phyloP scores from a whole-genome alignment of 2,888 invertebrate species.

The Rhamphomyia laevipes region DNA sequence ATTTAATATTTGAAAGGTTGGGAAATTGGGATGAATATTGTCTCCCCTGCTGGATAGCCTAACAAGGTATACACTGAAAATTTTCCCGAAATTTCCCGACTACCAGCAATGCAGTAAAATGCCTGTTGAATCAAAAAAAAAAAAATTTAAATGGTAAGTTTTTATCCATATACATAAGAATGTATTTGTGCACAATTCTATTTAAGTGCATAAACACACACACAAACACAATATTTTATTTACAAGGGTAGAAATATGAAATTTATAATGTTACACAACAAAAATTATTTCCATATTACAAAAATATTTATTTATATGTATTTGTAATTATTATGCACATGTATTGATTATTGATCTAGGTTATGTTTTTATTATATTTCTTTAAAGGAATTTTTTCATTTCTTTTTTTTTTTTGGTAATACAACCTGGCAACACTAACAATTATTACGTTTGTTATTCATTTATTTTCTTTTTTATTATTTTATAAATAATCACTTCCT shows the following conservation, averaged over 20 bases:
- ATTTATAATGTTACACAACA: too few relatives aligned
- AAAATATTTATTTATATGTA: too few relatives aligned
- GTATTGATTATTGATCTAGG: constrained; percentile 21
- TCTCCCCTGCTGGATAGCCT: too few relatives aligned
- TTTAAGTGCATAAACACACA: constrained; percentile 6
- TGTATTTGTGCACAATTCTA: constrained; percentile 1
- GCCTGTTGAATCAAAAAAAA: constrained; percentile 18
- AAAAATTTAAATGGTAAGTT: background rate
- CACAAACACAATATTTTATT: constrained; percentile 11
- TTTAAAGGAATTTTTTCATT: background rate
- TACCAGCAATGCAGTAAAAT: constrained; percentile 19
- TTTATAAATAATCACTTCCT: too few relatives aligned
- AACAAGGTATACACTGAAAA: too few relatives aligned
- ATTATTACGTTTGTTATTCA: too few relatives aligned
- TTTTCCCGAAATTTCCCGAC: constrained; percentile 8
- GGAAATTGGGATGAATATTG: too few relatives aligned
- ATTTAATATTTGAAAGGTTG: too few relatives aligned
- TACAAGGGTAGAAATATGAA: too few relatives aligned
- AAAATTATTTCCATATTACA: too few relatives aligned
- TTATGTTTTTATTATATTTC: constrained; percentile 16
- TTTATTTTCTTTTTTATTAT: too few relatives aligned
- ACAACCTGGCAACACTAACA: too few relatives aligned
- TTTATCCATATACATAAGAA: constrained; percentile 2
- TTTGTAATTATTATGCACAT: constrained; percentile 3
- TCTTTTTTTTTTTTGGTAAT: background rate